Base-by-base conservation (phyloP, 2,888 invertebrate species). In the Aquatica leii region DNA sequence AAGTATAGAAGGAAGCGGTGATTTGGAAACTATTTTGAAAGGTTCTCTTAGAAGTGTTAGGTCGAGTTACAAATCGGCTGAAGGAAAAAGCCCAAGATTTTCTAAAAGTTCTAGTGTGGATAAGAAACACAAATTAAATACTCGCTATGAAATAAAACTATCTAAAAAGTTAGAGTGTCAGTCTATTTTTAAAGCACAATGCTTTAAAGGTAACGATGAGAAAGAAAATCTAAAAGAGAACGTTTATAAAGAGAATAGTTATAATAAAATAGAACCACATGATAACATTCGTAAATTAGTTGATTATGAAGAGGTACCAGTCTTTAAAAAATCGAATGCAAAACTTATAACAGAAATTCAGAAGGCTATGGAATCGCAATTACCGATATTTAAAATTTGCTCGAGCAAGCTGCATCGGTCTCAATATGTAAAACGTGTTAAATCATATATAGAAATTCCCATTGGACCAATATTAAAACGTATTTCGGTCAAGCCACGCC, bases 341-440 rank as follows among this genome's bases (percentile, higher is more conserved):
- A 24, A 50, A n/a, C 1, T 50, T 5, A 11, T 40, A 12, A 46
- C 55, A 14, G 40, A 58, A 8, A 51, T 69, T 31, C 66, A 62
- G 54, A 31, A 41, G 12, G 63, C 62, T 0, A 37, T 59, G 1
- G 51, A 65, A n/a, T 40, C 58, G 20, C 60, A 60, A 31, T 37
- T 66, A 15, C 69, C 69, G 2, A 46, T 66, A 6, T 69, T 68
- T 58, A 69, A 68, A 52, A 69, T 69, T 17, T 65, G 68, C 40
- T 68, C 69, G 4, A 68, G 63, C 37, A 63, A 34, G 21, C 57
- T 69, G 4, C 69, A 69, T 24, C 61, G 63, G 50, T 59, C 61
- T 14, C 54, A 59, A 34, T 69, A 69, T 35, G 69, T 69, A 5
- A 68, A 65, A 50, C 49, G 69, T 6, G 40, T 68, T 0, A 69